phyloP scores from a whole-genome alignment of 2,888 invertebrate genomes.

The Dolomedes plantarius region DNA sequence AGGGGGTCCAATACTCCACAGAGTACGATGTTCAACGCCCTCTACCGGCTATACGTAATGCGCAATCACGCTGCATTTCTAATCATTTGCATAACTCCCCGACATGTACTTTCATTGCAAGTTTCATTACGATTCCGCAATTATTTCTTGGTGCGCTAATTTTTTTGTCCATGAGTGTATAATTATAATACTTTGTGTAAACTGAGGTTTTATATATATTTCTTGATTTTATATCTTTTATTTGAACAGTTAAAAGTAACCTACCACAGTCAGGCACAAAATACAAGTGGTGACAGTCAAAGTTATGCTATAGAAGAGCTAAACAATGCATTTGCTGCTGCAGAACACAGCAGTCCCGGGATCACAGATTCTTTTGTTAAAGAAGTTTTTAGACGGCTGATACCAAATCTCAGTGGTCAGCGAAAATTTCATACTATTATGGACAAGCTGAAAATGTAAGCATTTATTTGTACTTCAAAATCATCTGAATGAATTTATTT shows the following conservation, averaged over 20 bases:
- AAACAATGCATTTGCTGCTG: slow-evolving; percentile 89
- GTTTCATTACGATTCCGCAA: too few relatives aligned
- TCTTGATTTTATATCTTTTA: background rate
- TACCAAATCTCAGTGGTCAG: slow-evolving; percentile 41
- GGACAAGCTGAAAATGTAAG: slow-evolving; percentile 55
- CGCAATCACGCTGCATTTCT: too few relatives aligned
- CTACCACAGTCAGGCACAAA: slow-evolving; percentile 6
- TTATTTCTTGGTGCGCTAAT: too few relatives aligned
- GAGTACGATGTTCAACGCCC: too few relatives aligned
- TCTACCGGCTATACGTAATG: too few relatives aligned
- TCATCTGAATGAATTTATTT: background rate
- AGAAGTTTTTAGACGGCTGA: slow-evolving; percentile 79
- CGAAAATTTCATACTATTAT: slow-evolving; percentile 41
- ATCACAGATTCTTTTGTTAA: slow-evolving; percentile 89
- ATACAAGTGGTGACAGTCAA: background rate
- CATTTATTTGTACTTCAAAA: too few relatives aligned
- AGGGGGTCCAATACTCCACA: too few relatives aligned
- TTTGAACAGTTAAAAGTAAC: slow-evolving; percentile 27
- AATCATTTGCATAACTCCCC: too few relatives aligned
- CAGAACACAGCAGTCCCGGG: slow-evolving; percentile 90
- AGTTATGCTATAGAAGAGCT: slow-evolving; percentile 85
- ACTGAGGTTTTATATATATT: too few relatives aligned
- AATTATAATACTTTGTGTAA: too few relatives aligned
- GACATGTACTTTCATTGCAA: too few relatives aligned
- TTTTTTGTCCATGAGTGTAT: too few relatives aligned